Evolutionary conservation across 2,888 invertebrate genomes (phyloP), one percentile per base, ranked within the genome.

Genomic region (Brenthis daphne): DNA sequence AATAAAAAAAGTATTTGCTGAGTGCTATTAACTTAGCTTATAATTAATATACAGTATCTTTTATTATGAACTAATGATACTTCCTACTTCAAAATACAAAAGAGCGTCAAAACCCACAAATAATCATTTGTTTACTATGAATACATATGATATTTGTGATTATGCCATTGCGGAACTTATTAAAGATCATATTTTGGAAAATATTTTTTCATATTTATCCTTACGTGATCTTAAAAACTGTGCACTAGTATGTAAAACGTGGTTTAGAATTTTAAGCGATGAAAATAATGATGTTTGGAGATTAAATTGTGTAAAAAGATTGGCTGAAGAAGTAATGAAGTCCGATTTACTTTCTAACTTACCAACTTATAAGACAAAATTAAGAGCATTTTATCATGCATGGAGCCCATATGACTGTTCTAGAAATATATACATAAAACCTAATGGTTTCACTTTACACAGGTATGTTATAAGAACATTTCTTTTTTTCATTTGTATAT

Each of bases 371-470:
- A 99, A 98, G 93, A 96, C 98, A 33, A 99, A 99, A 93, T 93
- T 99, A 74, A 94, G 98, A 80, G 99, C 99, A 14, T 98, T 96
- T 88, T 96, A 96, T 84, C 97, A 98, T 89, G 97, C 99, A 0
- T 99, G 99, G 99, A 99, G 98, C 89, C 97, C 98, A 12, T 96
- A 97, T 85, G 99, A 99, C 87, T 98, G 99, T 86, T 99, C 99
- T 63, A 95, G 98, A 84, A 99, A 99, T 92, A 97, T 99, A 84
- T 99, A 97, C 87, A 96, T 99, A 66, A 99, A 98, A 93, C 96
- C 97, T 37, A 99, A 98, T 92, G 99, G 98, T 74, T 99, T 99
- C 86, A 99, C 99, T 24, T 93, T 99, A 79, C 99, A 99, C 93
- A 95, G 96, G 95, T 95, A 69, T 51, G 24, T 53, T 20, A 50